These are phyloP conservation scores for Telenomus remus DNA, from an alignment of 1,140 invertebrate species.

Conservation along the genomic window DNA sequence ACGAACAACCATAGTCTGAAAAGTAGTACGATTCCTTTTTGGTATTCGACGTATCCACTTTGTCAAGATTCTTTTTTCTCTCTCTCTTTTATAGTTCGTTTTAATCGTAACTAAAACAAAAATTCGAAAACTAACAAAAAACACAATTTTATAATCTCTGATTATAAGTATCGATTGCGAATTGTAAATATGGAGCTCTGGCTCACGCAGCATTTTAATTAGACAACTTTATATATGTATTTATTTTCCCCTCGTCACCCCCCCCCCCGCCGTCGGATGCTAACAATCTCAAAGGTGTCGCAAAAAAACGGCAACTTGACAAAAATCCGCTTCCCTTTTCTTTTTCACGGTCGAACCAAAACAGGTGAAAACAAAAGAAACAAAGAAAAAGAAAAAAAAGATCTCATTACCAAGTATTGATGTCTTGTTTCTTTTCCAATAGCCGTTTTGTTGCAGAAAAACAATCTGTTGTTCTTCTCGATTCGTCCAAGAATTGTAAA, in stretches of 20 bases:
- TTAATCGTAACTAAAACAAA: slow-evolving; percentile 2
- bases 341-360: neutral
- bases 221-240: slow-evolving; percentile 15
- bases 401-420: neutral
- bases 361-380: neutral
- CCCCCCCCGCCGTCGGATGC: too few relatives aligned
- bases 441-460: slow-evolving; percentile 2
- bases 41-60: too few relatives aligned
- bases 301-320: slow-evolving; percentile 5
- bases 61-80: too few relatives aligned
- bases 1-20: too few relatives aligned
- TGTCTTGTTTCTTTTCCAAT: neutral
- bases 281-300: too few relatives aligned
- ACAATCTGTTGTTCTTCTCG: slow-evolving; percentile 9
- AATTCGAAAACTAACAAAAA: slow-evolving; percentile 1
- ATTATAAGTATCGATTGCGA: slow-evolving; percentile 4
- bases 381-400: too few relatives aligned
- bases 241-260: slow-evolving; percentile 20
- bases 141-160: neutral
- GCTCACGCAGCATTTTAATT: slow-evolving; percentile 8
- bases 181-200: slow-evolving; percentile 14
- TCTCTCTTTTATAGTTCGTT: too few relatives aligned
- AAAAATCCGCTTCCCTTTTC: neutral
- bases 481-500: slow-evolving; percentile 14
- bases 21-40: too few relatives aligned